These are phyloP conservation scores for Colistium nudipinnis DNA, from an alignment of 2,113 vertebrate genomes.

Conservation along the genomic window DNA sequence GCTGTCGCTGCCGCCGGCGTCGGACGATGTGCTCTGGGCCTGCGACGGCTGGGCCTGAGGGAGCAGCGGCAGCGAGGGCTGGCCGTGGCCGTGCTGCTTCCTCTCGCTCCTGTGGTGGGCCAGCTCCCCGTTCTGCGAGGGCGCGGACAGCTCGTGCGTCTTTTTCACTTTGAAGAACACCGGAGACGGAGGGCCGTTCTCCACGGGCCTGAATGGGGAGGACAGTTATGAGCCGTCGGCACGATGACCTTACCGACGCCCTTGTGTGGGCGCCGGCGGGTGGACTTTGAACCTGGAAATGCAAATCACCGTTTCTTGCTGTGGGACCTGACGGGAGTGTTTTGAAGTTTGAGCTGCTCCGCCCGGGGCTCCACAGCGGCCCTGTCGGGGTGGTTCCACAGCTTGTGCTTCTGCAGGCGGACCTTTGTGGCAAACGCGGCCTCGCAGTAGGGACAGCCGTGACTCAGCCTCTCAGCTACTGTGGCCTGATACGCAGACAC, in stretches of 20 bases:
- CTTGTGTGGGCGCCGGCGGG: slow-evolving; percentile 6
- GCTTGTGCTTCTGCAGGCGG: slow-evolving; percentile 93
- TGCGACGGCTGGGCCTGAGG: slow-evolving; percentile 51
- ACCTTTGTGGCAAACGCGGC: slow-evolving; percentile 94
- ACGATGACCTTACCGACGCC: slow-evolving; percentile 17
- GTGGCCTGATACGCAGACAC: slow-evolving; percentile 82
- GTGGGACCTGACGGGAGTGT: slow-evolving; percentile 81
- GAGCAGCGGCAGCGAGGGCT: slow-evolving; percentile 59
- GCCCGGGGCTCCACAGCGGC: slow-evolving; percentile 75
- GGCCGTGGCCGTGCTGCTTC: slow-evolving; percentile 73
- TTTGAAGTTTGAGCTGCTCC: slow-evolving; percentile 83
- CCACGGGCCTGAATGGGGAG: slow-evolving; percentile 82
- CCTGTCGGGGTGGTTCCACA: slow-evolving; percentile 93
- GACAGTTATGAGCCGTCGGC: slow-evolving; percentile 29
- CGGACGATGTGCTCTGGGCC: slow-evolving; percentile 77
- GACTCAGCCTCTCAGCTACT: slow-evolving; percentile 88
- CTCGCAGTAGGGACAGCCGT: slow-evolving; percentile 92
- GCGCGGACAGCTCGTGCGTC: slow-evolving; percentile 81
- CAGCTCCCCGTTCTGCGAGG: slow-evolving; percentile 87
- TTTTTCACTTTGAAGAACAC: slow-evolving; percentile 91
- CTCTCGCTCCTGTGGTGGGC: slow-evolving; percentile 76
- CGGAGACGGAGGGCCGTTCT: slow-evolving; percentile 84
- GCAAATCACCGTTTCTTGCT: slow-evolving; percentile 90
- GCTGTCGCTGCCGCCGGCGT: slow-evolving; percentile 76
- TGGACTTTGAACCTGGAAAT: slow-evolving; percentile 27